Evolutionary conservation across 2,113 vertebrate species (phyloP).

Genomic region (Oncorhynchus kisutch): DNA sequence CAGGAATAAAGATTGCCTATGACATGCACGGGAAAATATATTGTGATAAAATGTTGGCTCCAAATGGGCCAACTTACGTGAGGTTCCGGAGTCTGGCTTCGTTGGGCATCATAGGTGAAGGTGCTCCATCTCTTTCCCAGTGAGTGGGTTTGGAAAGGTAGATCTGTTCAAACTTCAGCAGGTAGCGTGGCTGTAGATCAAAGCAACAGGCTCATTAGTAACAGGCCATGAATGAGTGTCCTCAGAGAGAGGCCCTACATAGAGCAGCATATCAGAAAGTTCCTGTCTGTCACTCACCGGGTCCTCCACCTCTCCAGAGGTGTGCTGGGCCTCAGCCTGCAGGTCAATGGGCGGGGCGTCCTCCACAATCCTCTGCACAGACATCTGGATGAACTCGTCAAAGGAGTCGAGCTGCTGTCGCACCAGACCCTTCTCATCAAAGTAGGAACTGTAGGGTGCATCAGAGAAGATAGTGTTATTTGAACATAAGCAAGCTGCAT

Average conservation of each 20-base stretch:
- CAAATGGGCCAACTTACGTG: conserved; percentile 76
- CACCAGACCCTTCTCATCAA: conserved; percentile 97
- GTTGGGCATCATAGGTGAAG: conserved; percentile 98
- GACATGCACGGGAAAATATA: too few relatives aligned
- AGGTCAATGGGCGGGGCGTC: conserved; percentile 97
- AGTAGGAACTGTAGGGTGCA: conserved; percentile 83
- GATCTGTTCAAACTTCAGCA: conserved; percentile 98
- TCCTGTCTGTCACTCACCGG: conserved; percentile 78
- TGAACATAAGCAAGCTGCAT: not conserved
- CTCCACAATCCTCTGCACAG: conserved; percentile 97
- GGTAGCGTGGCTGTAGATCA: conserved; percentile 83
- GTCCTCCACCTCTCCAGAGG: conserved; percentile 94
- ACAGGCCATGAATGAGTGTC: not conserved
- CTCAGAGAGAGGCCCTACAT: not conserved
- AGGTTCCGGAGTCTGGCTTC: conserved; percentile 95
- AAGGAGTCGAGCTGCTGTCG: conserved; percentile 97
- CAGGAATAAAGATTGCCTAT: not conserved
- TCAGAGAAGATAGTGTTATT: not conserved
- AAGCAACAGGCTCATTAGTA: not conserved
- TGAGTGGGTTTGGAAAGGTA: conserved; percentile 97
- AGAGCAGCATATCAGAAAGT: not conserved
- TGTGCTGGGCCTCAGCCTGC: conserved; percentile 97
- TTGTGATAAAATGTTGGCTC: not conserved
- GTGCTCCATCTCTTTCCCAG: conserved; percentile 97
- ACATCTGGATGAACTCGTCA: conserved; percentile 99